phyloP scores from a whole-genome alignment of 92 coral and sea anemone genomes.

The Palythoa grandis region DNA sequence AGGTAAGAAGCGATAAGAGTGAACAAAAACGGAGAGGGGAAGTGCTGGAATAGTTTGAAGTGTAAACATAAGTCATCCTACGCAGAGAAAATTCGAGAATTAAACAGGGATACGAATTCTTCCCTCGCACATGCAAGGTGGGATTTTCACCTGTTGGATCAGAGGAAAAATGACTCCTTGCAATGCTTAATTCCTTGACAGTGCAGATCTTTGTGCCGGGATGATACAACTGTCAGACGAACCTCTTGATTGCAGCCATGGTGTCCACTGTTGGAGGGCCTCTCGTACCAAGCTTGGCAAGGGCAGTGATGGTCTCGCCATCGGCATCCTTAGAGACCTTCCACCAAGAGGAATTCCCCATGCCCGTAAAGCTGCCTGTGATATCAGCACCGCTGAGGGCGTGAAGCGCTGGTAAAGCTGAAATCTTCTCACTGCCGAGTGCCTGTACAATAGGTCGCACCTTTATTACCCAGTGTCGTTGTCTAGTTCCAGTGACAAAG shows the following conservation, averaged over 20 bases:
- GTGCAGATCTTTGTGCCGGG: slow-evolving; percentile 37
- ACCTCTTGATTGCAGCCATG: slow-evolving; percentile 51
- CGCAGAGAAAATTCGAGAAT: too few species aligned
- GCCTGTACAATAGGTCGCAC: slow-evolving; percentile 41
- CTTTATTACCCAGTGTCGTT: slow-evolving; percentile 33
- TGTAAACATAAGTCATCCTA: too few species aligned
- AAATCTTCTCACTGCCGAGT: slow-evolving; percentile 40
- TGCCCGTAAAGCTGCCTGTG: slow-evolving; percentile 50
- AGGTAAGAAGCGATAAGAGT: too few species aligned
- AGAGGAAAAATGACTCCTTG: too few species aligned
- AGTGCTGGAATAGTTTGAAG: too few species aligned
- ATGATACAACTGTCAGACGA: slow-evolving; percentile 36
- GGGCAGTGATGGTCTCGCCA: slow-evolving; percentile 41
- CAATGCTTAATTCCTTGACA: slow-evolving; percentile 48
- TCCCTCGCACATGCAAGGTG: too few species aligned
- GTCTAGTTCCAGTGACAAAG: slow-evolving; percentile 61
- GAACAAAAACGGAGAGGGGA: too few species aligned
- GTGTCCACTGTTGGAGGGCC: slow-evolving; percentile 50
- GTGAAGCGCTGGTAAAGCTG: slow-evolving; percentile 54
- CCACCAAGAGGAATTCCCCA: slow-evolving; percentile 49
- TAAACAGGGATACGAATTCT: too few species aligned
- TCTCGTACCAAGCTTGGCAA: slow-evolving; percentile 51
- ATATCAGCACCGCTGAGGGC: too few species aligned
- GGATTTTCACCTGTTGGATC: too few species aligned
- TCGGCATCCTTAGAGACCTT: slow-evolving; percentile 40